Evolutionary conservation across 2,888 invertebrate species (phyloP), one percentile per base, ranked within the genome.

Genomic region (Lordiphosa fenestrarum): DNA sequence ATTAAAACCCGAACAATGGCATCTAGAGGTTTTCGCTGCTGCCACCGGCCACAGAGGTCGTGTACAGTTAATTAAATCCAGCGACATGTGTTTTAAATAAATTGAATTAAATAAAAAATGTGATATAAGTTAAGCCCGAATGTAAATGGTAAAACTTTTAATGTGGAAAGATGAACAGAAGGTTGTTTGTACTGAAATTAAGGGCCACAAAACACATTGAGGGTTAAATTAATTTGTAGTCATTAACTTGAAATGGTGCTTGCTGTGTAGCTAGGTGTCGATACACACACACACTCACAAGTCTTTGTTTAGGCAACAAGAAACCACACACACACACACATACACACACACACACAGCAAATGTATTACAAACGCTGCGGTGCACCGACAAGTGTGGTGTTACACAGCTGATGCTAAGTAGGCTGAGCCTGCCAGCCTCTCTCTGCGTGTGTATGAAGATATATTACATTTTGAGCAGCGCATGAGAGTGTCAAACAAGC

Each of bases 201-300:
- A 52, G 63, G 66, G 62, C 61, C 66, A 48, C 51, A 75, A 30
- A 44, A 30, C 25, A 44, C 67, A 67, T 73, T 69, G 75, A 63
- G 62, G 78, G 69, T 78, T 78, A 75, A 82, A 78, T 78, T 78
- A 78, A 78, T 82, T 78, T 82, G 78, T 69, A 67, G 69, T 78
- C 78, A 82, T 78, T 78, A 78, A 78, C 63, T 73, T 61, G 53
- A 63, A 68, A 19, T 19, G 19, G 19, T 19, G 19, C 19, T 19
- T 4, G 19, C 19, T 49, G 49, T 42, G 61, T 30, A 51, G 13
- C 57, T 57, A 73, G 57, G 70, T 73, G 73, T 66, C 73, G 60
- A 65, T 61, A 69, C 60, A 59, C 65, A 68, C 23, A 49, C 58
- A 53, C 47, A 23, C 35, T 35, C 57, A 49, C 23, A 30, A n/a